phyloP scores from a whole-genome alignment of 2,888 invertebrate genomes.

The Drosophila kuntzei region DNA sequence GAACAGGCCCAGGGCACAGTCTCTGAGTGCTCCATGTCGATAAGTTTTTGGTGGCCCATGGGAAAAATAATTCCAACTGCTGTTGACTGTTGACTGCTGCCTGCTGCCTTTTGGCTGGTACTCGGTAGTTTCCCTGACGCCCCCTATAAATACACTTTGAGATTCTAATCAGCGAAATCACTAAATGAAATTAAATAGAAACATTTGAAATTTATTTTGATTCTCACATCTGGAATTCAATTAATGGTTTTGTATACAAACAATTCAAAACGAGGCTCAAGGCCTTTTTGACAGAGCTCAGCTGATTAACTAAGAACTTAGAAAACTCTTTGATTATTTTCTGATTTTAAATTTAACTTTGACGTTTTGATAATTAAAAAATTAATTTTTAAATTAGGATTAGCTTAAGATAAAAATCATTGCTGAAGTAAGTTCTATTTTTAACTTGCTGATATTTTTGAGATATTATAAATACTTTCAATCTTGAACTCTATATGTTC shows the following conservation, averaged over 20 bases:
- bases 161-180: constrained; percentile 37
- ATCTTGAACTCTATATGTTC: background rate
- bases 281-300: constrained; percentile 1
- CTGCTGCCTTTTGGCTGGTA: background rate
- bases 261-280: background rate
- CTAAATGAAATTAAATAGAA: constrained; percentile 6
- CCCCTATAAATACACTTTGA: constrained; percentile 51
- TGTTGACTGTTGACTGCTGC: constrained; percentile 15
- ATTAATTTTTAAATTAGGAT: too few relatives aligned
- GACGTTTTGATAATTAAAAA: too few relatives aligned
- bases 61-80: constrained; percentile 49
- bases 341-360: background rate
- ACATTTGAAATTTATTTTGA: background rate
- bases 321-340: background rate
- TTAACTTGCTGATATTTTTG: too few relatives aligned
- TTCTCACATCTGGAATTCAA: constrained; percentile 12
- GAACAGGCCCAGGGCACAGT: constrained; percentile 27
- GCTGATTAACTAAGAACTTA: background rate
- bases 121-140: constrained; percentile 58
- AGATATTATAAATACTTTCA: background rate
- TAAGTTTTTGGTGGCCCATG: constrained; percentile 49
- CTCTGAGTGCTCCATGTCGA: constrained; percentile 42
- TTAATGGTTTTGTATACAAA: constrained; percentile 1
- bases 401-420: too few relatives aligned
- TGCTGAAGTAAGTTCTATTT: too few relatives aligned